These are phyloP conservation scores for Caenorhabditis uteleia DNA, from an alignment of 2,888 invertebrate species.

Conservation along the genomic window DNA sequence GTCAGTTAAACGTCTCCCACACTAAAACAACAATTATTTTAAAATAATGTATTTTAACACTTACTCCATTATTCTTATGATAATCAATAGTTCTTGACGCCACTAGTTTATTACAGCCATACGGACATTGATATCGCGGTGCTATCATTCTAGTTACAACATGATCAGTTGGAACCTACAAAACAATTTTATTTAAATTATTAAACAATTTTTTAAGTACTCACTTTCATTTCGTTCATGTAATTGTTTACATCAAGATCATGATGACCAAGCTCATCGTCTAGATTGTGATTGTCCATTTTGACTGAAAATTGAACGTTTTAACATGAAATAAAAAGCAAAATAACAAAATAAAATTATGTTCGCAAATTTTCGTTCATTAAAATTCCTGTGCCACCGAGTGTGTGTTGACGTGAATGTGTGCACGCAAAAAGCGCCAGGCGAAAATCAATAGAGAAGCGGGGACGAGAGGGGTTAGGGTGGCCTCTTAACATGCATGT, in stretches of 20 bases:
- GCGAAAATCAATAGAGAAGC: no score
- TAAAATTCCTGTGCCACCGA: no score
- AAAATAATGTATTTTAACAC: conserved; percentile 3
- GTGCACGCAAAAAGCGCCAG: no score
- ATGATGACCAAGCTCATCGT: no score
- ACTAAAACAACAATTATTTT: conserved; percentile 6
- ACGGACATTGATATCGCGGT: conserved; percentile 46
- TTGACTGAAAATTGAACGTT: no score
- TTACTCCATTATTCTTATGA: conserved; percentile 54
- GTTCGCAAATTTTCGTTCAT: no score
- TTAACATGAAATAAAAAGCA: no score
- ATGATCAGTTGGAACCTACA: background rate
- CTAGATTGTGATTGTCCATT: conserved; percentile 6
- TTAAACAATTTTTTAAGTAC: background rate
- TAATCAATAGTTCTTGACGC: conserved; percentile 52
- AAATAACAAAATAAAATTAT: no score
- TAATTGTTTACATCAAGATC: conserved; percentile 13
- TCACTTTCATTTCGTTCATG: conserved; percentile 22
- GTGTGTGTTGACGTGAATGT: no score
- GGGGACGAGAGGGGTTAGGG: no score
- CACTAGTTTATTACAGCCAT: conserved; percentile 50
- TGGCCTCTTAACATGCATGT: no score
- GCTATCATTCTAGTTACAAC: conserved; percentile 4
- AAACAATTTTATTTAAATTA: background rate
- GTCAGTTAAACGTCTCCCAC: conserved; percentile 20